Evolutionary conservation across 2,113 vertebrate genomes (phyloP).

Genomic region (Austrofundulus limnaeus): DNA sequence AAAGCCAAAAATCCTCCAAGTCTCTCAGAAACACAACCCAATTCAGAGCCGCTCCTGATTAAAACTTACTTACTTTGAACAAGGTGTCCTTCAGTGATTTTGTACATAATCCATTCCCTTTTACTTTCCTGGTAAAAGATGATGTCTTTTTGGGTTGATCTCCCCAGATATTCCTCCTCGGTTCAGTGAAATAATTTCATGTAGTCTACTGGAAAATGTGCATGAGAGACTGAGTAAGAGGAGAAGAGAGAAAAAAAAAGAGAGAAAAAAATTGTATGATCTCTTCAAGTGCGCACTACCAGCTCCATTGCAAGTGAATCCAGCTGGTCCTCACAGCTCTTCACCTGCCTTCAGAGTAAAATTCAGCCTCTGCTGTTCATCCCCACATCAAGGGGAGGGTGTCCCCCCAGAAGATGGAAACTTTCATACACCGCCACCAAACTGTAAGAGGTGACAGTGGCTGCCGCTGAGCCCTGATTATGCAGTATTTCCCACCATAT

Average conservation of each 20-base stretch:
- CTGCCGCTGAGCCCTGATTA: constrained; percentile 33
- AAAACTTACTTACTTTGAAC: constrained; percentile 54
- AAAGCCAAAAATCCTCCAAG: constrained; percentile 53
- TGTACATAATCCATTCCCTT: constrained; percentile 42
- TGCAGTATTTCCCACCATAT: constrained; percentile 56
- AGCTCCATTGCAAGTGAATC: constrained; percentile 60
- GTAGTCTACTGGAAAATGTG: constrained; percentile 46
- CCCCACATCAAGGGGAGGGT: constrained; percentile 50
- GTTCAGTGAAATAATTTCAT: constrained; percentile 51
- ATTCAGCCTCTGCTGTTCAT: constrained; percentile 62
- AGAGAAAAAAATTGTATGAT: constrained; percentile 40
- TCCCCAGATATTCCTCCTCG: constrained; percentile 58
- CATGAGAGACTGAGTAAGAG: constrained; percentile 25
- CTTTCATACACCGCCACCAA: constrained; percentile 62
- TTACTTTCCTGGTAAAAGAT: constrained; percentile 41
- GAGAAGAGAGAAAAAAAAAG: constrained; percentile 10
- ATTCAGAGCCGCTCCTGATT: constrained; percentile 40
- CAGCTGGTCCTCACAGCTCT: constrained; percentile 53
- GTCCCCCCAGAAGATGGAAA: constrained; percentile 58
- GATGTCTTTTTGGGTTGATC: constrained; percentile 30
- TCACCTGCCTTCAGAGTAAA: constrained; percentile 54
- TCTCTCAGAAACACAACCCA: constrained; percentile 48
- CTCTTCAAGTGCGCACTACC: constrained; percentile 52
- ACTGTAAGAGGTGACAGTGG: constrained; percentile 26
- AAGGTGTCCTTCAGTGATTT: constrained; percentile 57